Evolutionary conservation across 2,113 vertebrate species (phyloP).

Genomic region (Cyprinodon variegatus): DNA sequence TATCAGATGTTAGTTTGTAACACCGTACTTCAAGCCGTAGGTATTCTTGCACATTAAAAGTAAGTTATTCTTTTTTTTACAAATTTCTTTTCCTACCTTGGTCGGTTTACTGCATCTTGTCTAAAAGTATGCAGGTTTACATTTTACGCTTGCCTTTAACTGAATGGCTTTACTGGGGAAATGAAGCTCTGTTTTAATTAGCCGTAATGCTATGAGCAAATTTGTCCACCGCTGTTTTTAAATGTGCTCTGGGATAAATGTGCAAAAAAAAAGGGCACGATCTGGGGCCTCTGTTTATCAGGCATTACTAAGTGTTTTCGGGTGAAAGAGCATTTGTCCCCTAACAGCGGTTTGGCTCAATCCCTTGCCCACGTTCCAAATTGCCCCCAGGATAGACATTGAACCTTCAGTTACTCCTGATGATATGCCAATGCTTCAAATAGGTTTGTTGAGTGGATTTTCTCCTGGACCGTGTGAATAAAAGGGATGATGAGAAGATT

Average conservation of each 20-base stretch:
- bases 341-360: neutral
- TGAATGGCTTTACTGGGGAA: too few relatives aligned
- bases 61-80: too few relatives aligned
- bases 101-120: too few relatives aligned
- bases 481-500: neutral
- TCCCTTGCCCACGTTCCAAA: neutral
- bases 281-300: neutral
- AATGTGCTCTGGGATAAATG: neutral
- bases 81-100: too few relatives aligned
- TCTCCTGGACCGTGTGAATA: neutral
- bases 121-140: too few relatives aligned
- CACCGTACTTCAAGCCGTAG: too few relatives aligned
- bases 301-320: neutral
- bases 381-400: neutral
- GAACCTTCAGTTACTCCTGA: neutral
- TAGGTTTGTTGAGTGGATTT: neutral
- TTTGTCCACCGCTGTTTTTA: neutral
- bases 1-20: too few relatives aligned
- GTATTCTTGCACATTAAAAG: too few relatives aligned
- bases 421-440: neutral
- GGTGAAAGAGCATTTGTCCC: constrained; percentile 1
- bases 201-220: too few relatives aligned
- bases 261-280: neutral
- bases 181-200: too few relatives aligned
- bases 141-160: too few relatives aligned